phyloP scores from a whole-genome alignment of 2,113 vertebrate species.

The Saccopteryx leptura region DNA sequence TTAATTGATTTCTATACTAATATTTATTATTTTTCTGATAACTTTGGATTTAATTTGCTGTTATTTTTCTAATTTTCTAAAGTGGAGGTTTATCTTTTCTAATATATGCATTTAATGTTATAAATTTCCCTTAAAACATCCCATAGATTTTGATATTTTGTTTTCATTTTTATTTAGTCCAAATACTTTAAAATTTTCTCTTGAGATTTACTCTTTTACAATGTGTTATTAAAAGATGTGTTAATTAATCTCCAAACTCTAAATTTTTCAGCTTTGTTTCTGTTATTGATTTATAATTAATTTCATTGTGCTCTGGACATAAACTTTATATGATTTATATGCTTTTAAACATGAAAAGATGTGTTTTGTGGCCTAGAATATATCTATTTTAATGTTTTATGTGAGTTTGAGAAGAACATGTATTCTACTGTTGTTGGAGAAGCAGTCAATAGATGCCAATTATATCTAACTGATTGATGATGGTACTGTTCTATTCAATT shows the following conservation, averaged over 20 bases:
- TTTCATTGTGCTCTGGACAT: neutral
- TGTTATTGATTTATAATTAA: neutral
- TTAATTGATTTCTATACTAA: neutral
- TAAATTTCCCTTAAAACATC: neutral
- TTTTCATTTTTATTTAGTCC: neutral
- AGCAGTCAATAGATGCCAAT: neutral
- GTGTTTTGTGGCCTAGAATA: neutral
- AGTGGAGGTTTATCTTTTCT: neutral
- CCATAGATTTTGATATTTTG: neutral
- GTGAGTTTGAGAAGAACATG: neutral
- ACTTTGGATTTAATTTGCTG: neutral
- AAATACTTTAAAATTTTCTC: neutral
- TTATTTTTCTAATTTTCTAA: neutral
- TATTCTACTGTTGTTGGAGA: neutral
- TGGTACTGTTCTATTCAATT: neutral
- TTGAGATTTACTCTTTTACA: neutral
- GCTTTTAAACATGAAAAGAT: neutral
- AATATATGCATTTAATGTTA: neutral
- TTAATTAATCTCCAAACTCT: neutral
- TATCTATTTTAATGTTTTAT: neutral
- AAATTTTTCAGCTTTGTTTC: neutral
- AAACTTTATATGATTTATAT: neutral
- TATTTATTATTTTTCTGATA: neutral
- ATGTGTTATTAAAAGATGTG: neutral
- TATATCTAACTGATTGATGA: neutral